Base-by-base conservation (phyloP, 1,140 invertebrate species). In the Brachionus rubens region DNA sequence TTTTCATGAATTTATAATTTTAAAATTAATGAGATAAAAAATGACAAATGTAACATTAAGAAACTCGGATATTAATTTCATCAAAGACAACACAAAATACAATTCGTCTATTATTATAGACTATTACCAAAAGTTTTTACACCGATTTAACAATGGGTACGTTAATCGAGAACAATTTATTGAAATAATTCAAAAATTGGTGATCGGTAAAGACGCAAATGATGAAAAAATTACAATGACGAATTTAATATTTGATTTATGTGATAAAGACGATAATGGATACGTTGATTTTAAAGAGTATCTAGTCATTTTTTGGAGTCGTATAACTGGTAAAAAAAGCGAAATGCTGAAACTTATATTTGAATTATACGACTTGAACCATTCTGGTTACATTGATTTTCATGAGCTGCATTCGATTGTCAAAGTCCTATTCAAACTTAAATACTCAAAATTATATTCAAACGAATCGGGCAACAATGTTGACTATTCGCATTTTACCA, bases 261-360 rank as follows among this genome's bases (percentile, higher is more conserved):
- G 68, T 2, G 68, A 72, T 48, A 33, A 40, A 72, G 68, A 72
- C 12, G 26, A 72, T 12, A 72, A 14, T 54, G 68, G 68, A 2
- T 40, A 50, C 28, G 26, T 72, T 40, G 68, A 72, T 41, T 72
- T 72, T 28, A 72, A 72, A 54, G 68, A 72, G n/a, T 72, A 72
- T 72, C 41, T 72, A 19, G 36, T 54, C 1, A 43, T 72, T 12
- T 72, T 72, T 26, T 72, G 43, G 68, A 50, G 28, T 16, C 24
- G 24, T 19, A 21, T 72, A 24, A 33, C 24, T 12, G 68, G 68
- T 6, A 19, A 26, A 16, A 26, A 36, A 12, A 26, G 30, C 9
- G 19, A 72, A 52, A 72, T 50, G 6, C 26, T 72, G 5, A 19
- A n/a, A 33, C 26, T 72, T 0, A 72, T 72, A 7, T 72, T 72